phyloP scores from a whole-genome alignment of 1,140 invertebrate species.

The Cotesia chilonis region DNA sequence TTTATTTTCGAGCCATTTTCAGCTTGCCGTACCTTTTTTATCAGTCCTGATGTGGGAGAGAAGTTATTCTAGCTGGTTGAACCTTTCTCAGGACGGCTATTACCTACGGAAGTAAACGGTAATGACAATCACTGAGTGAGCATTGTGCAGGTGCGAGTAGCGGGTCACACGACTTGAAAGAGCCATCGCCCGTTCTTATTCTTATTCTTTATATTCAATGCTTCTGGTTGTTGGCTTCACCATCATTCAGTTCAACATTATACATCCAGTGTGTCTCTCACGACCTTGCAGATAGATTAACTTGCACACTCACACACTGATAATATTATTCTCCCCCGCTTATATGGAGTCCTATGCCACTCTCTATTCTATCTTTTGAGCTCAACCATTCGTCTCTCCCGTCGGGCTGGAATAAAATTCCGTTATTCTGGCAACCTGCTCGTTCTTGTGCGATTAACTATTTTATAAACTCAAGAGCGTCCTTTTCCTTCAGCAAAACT shows the following conservation, averaged over 20 bases:
- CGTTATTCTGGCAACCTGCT: too few relatives aligned
- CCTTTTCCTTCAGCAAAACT: too few relatives aligned
- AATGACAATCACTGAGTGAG: conserved; percentile 50
- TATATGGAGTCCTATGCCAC: conserved; percentile 7
- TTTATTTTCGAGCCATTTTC: too few relatives aligned
- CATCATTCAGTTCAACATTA: too few relatives aligned
- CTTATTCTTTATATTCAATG: too few relatives aligned
- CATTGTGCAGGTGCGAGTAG: conserved; percentile 38
- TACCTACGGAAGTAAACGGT: conserved; percentile 46
- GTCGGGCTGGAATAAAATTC: too few relatives aligned
- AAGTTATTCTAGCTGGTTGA: conserved; percentile 32
- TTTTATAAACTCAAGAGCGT: too few relatives aligned
- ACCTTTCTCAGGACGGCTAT: conserved; percentile 25
- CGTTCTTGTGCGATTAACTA: too few relatives aligned
- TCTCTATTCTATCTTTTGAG: conserved; percentile 16
- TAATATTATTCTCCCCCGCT: not conserved
- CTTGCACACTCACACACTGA: conserved; percentile 2
- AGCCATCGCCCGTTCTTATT: conserved; percentile 7
- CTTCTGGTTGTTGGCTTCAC: too few relatives aligned
- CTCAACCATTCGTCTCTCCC: too few relatives aligned
- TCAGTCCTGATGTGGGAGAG: conserved; percentile 19
- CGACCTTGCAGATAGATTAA: conserved; percentile 54
- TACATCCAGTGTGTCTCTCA: conserved; percentile 44
- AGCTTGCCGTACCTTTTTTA: not conserved
- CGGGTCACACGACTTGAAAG: conserved; percentile 32